Base-by-base conservation (phyloP, 2,113 vertebrate species). In the Hyla sarda region DNA sequence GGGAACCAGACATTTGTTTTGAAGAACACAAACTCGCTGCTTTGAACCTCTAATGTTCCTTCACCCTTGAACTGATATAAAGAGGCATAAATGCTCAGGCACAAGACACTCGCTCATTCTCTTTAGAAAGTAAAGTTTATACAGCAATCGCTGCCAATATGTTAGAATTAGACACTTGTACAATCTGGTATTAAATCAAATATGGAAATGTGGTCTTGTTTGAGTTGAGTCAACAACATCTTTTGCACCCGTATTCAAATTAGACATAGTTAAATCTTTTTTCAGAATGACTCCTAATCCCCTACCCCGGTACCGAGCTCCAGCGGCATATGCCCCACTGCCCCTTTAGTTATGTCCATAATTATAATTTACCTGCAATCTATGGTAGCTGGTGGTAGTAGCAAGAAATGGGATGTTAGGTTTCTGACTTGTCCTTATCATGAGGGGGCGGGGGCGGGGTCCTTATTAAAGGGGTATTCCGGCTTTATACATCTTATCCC, bases 1-100 rank as follows among this genome's bases (percentile, higher is more conserved):
- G 32, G 19, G 30, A 79, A 78, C 75, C 75, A 79, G 84, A 56
- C 60, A 78, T 67, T 67, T 84, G 54, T 77, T 65, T 60, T 50
- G 48, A 85, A 45, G 56, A 62, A 82, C 54, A 82, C 32, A 56
- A 56, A 73, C 16, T 32, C 30, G 73, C 48, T 25, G 48, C 30
- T 56, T 28, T 71, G 82, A 34, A 25, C 32, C 48, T 72, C 19
- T 37, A 83, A 34, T 54, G 16, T 83, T 83, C 52, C 37, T 72
- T 82, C 34, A 79, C 52, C 65, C 17, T 52, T 32, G 34, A 54
- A 41, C 32, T 37, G 45, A 41, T 32, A 45, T 25, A 83, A 73
- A 83, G 82, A 73, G 0, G 52, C 32, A 14, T 23, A 58, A 54
- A 79, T 34, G 74, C 28, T n/a, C 14, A 23, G 34, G 21, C 54